Conservation (phyloP, 1,140 invertebrate species). For the Magallana angulata region DNA sequence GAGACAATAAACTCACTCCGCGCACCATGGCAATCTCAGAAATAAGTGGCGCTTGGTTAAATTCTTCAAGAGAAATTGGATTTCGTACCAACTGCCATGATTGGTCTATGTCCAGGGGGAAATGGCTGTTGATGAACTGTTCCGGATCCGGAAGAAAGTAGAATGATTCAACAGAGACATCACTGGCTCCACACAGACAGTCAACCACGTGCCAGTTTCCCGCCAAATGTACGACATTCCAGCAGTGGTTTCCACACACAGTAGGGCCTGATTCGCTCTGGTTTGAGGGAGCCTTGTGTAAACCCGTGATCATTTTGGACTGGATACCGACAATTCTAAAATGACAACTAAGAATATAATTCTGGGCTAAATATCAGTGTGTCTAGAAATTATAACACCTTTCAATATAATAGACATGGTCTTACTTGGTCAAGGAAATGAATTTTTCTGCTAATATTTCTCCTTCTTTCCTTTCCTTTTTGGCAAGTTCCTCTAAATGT, state of each 20-base stretch:
- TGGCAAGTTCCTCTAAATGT: neutral
- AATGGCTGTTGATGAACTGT: constrained; percentile 14
- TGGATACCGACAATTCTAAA: neutral
- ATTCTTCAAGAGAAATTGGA: neutral
- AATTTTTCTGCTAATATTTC: neutral
- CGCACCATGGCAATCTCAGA: neutral
- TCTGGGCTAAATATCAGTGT: neutral
- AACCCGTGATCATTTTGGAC: neutral
- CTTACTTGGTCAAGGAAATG: neutral
- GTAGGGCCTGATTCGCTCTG: neutral
- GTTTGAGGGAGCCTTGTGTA: neutral
- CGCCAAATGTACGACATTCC: constrained; percentile 7
- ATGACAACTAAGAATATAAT: neutral
- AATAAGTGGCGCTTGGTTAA: neutral
- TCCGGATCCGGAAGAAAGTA: neutral
- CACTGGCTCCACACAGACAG: neutral
- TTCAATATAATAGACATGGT: neutral
- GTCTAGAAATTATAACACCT: neutral
- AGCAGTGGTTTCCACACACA: neutral
- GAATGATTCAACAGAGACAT: neutral
- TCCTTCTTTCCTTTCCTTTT: neutral
- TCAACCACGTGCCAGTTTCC: constrained; percentile 19
- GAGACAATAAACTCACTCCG: neutral
- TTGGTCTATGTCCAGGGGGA: neutral
- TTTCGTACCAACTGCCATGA: neutral